A percentile compares a stretch with the other conserved stretches of the same genome.
phyloP scores from a whole-genome alignment of 92 coral and sea anemone genomes.

The Blastomussa wellsi region DNA sequence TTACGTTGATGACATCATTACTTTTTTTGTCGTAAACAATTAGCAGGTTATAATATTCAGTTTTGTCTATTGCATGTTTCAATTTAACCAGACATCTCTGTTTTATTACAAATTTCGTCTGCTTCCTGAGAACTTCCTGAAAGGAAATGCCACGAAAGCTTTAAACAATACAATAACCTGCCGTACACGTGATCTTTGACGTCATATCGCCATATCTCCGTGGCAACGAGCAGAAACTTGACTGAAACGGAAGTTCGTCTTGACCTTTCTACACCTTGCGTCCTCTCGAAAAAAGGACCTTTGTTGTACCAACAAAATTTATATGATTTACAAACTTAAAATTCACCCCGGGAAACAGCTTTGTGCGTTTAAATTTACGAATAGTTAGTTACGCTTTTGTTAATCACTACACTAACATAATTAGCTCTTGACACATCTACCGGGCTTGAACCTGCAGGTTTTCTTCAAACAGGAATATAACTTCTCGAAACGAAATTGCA shows the following conservation, averaged over 20 bases:
- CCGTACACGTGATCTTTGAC: conserved; percentile 34
- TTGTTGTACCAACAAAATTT: background rate
- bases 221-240: conserved; percentile 17
- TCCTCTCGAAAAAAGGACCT: background rate
- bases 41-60: conserved; percentile 22
- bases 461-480: background rate
- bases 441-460: background rate
- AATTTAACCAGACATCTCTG: conserved; percentile 32
- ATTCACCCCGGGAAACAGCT: background rate
- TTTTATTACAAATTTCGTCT: conserved; percentile 30
- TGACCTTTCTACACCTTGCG: conserved; percentile 7
- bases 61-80: conserved; percentile 45
- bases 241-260: conserved; percentile 37
- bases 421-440: background rate
- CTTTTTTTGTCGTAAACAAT: conserved; percentile 20
- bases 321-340: background rate
- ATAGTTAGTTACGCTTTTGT: background rate
- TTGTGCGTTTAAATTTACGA: background rate
- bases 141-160: conserved; percentile 71
- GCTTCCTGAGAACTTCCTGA: conserved; percentile 55
- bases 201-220: conserved; percentile 25
- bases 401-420: background rate
- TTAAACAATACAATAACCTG: conserved; percentile 59
- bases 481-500: background rate
- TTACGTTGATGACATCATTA: conserved; percentile 15